Evolutionary conservation across 2,113 vertebrate species (phyloP), one percentile per base, ranked within the genome.

Genomic region (Symphodus melops): DNA sequence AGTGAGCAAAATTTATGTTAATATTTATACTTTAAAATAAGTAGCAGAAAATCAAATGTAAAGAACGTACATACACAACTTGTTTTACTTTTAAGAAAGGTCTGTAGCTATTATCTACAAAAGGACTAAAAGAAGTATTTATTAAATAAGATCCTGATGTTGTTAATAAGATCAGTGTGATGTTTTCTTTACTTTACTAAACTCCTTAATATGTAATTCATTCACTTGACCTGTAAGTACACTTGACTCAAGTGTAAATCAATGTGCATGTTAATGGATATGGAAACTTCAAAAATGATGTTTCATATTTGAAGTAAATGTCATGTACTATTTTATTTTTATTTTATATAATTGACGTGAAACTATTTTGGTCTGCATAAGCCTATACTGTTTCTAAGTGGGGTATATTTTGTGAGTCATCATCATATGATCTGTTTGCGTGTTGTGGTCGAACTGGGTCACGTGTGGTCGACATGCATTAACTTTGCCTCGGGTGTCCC

Each of bases 381-480:
- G 28, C 28, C 28, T 0, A 39, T 36, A n/a, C 9, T 10, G 8
- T 9, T 48, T 17, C 39, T 17, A 48, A 48, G 14, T 13, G 14
- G 17, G 41, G 21, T 9, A 57, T 5, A 65, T 64, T 9, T 44
- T 20, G n/a, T 53, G 19, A 33, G 23, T 28, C 37, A 54, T 52
- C 2, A 61, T 64, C 28, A 39, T 55, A 39, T 62, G 60, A 67
- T 62, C 16, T n/a, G 20, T 16, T 33, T 17, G 28, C 28, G 49
- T 62, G 13, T 39, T 67, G 21, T 63, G 55, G 72, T 12, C 39
- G 14, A 28, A 42, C 33, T 4, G 16, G 52, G 48, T 72, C 57
- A 85, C 60, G 4, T 77, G 62, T 37, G 6, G 49, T 58, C 56
- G 70, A 51, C 55, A 68, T 44, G 25, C n/a, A 60, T 61, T 19